Evolutionary conservation across 2,113 vertebrate species (phyloP).

Genomic region (Peucedramus taeniatus): DNA sequence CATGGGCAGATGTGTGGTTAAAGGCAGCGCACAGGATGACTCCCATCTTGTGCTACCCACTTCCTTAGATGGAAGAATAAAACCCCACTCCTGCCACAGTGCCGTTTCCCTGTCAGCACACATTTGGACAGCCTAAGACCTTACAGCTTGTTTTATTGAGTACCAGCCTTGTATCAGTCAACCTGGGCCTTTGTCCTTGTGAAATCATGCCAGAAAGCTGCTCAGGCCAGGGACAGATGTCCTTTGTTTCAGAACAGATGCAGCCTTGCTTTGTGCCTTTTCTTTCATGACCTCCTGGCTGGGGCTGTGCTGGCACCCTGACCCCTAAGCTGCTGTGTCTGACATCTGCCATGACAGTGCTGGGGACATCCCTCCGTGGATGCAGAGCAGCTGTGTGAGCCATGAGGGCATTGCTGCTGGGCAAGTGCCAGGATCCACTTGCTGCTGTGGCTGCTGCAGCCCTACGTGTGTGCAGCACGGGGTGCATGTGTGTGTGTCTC

Average conservation of each 20-base stretch:
- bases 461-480: rapidly evolving
- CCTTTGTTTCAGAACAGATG: conserved; percentile 47
- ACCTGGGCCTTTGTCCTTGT: conserved; percentile 51
- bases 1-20: conserved; percentile 30
- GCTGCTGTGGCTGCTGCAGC: rapidly evolving
- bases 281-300: not conserved
- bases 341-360: conserved; percentile 1
- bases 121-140: not conserved
- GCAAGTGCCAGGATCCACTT: not conserved
- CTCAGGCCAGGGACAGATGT: conserved; percentile 34
- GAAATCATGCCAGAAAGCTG: conserved; percentile 8
- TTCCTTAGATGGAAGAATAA: not conserved
- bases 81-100: not conserved
- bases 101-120: not conserved
- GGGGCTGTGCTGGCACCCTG: not conserved
- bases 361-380: not conserved
- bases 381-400: not conserved
- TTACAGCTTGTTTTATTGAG: not conserved
- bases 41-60: not conserved
- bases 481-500: not conserved
- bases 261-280: conserved; percentile 10
- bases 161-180: not conserved
- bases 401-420: not conserved
- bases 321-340: not conserved
- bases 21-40: not conserved